These are phyloP conservation scores for Cepaea nemoralis DNA, from an alignment of 1,140 invertebrate species.

Conservation along the genomic window DNA sequence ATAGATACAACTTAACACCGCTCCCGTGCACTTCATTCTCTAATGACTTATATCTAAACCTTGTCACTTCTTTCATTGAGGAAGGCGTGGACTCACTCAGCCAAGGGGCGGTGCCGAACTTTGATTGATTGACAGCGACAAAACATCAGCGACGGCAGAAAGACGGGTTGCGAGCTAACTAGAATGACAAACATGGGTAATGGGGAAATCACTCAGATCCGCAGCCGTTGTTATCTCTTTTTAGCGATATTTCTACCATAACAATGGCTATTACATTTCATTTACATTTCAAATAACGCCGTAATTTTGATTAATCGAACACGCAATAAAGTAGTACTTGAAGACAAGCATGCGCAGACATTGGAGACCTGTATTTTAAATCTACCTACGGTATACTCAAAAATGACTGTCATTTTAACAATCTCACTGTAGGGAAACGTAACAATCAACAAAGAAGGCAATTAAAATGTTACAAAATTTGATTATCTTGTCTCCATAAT, in stretches of 20 bases:
- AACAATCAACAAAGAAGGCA: too few species aligned
- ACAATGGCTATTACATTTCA: neutral
- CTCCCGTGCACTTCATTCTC: neutral
- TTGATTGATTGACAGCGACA: neutral
- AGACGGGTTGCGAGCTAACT: neutral
- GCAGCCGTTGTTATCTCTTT: neutral
- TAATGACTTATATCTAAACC: neutral
- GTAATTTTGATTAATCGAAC: neutral
- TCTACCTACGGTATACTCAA: too few species aligned
- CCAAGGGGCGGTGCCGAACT: neutral
- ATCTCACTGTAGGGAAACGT: too few species aligned
- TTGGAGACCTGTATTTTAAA: too few species aligned
- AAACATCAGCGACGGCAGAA: neutral
- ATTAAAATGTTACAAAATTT: too few species aligned
- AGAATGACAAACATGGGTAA: neutral
- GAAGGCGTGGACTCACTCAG: neutral
- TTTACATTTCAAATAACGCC: too few species aligned
- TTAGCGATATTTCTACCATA: neutral
- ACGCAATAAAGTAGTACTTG: too few species aligned
- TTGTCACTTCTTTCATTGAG: neutral
- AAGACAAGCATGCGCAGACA: too few species aligned
- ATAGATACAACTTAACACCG: neutral
- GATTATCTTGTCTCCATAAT: too few species aligned
- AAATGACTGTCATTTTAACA: too few species aligned
- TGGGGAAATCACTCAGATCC: neutral